Conservation (phyloP, 2,888 invertebrate genomes). For the Smittia sp. region DNA sequence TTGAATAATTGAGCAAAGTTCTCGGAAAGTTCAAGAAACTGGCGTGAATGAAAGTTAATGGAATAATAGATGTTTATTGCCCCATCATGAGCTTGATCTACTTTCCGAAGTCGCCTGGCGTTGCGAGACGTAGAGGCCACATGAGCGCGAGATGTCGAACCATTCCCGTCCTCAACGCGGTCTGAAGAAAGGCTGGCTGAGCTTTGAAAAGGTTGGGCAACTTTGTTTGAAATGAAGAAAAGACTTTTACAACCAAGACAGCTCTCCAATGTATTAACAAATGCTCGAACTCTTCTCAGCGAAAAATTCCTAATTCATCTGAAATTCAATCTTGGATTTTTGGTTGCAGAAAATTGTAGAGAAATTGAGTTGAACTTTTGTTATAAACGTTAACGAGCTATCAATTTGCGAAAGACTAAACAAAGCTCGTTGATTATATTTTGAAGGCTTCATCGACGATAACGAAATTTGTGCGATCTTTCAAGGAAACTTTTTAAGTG, state of each 20-base stretch:
- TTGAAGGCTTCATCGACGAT: too few relatives aligned
- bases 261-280: too few relatives aligned
- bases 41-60: conserved; percentile 21
- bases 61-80: conserved; percentile 29
- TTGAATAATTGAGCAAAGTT: conserved; percentile 32
- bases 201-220: not conserved
- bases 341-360: too few relatives aligned
- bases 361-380: too few relatives aligned
- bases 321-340: too few relatives aligned
- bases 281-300: too few relatives aligned
- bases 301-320: too few relatives aligned
- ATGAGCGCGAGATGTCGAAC: not conserved
- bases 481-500: too few relatives aligned
- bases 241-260: not conserved
- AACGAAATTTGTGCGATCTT: too few relatives aligned
- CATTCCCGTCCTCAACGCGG: conserved; percentile 21
- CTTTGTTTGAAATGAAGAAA: not conserved
- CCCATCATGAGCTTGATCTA: conserved; percentile 9
- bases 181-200: not conserved
- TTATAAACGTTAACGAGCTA: too few relatives aligned
- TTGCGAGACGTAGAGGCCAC: not conserved
- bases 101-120: not conserved
- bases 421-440: too few relatives aligned
- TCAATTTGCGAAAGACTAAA: too few relatives aligned
- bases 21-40: conserved; percentile 36